Conservation (phyloP, 2,113 vertebrate species). For the Trachemys scripta region DNA sequence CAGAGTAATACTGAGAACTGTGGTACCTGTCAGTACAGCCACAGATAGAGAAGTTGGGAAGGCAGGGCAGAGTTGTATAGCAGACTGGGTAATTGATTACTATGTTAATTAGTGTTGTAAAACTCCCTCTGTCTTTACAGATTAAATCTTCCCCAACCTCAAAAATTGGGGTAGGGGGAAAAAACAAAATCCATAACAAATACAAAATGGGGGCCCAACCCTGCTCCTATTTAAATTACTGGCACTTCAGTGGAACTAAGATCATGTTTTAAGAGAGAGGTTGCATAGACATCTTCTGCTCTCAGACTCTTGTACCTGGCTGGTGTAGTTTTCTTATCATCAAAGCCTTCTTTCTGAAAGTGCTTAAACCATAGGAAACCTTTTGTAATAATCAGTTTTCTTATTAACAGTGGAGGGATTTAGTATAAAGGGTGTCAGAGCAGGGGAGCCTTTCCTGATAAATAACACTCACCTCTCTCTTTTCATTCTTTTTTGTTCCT, state of each 20-base stretch:
- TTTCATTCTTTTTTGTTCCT: neutral
- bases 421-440: constrained; percentile 13
- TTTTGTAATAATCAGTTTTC: constrained; percentile 18
- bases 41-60: neutral
- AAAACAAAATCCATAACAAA: constrained; percentile 36
- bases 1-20: neutral
- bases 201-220: neutral
- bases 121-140: constrained; percentile 68
- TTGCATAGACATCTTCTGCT: neutral
- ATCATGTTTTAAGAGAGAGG: neutral
- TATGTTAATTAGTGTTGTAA: constrained; percentile 59
- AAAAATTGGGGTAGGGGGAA: constrained; percentile 30
- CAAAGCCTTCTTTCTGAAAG: neutral
- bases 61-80: constrained; percentile 1
- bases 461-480: neutral
- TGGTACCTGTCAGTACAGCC: neutral
- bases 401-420: constrained; percentile 22
- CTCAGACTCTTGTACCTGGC: neutral
- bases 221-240: neutral
- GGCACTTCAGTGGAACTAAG: neutral
- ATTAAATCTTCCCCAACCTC: constrained; percentile 45
- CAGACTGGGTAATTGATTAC: constrained; percentile 68
- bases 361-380: neutral
- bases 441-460: constrained; percentile 5
- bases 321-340: constrained; percentile 13